These are phyloP conservation scores for Pyrrhia umbra DNA, from an alignment of 2,888 invertebrate genomes.

Conservation along the genomic window DNA sequence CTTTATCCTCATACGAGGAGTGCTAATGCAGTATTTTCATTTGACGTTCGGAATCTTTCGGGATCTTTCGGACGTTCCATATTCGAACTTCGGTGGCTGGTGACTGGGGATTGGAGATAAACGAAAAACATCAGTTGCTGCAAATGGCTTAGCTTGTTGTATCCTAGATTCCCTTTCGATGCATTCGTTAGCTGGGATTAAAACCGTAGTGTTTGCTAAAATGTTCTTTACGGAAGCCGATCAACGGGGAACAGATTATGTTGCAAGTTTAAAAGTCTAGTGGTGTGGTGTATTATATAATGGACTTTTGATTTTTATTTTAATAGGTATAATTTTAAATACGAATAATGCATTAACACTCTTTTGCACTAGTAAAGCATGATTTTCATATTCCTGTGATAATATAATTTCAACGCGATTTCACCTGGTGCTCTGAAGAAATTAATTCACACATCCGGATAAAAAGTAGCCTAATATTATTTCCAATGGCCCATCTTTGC, in stretches of 20 bases:
- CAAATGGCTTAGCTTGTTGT: slow-evolving; percentile 54
- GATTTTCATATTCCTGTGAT: too few species aligned
- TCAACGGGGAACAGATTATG: slow-evolving; percentile 20
- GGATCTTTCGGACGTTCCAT: slow-evolving; percentile 32
- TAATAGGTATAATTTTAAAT: not conserved
- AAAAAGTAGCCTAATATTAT: too few species aligned
- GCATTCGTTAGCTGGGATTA: slow-evolving; percentile 61
- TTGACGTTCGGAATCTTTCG: slow-evolving; percentile 37
- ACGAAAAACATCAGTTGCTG: slow-evolving; percentile 45
- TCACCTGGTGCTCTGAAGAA: too few species aligned
- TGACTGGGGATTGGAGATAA: slow-evolving; percentile 50
- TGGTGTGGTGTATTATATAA: not conserved
- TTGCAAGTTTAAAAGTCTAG: not conserved
- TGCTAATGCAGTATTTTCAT: slow-evolving; percentile 52
- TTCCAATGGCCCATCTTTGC: too few species aligned
- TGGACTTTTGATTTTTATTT: not conserved
- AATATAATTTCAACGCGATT: too few species aligned
- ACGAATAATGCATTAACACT: too few species aligned
- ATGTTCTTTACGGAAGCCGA: slow-evolving; percentile 28
- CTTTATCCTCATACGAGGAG: slow-evolving; percentile 37
- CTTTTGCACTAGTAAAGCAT: too few species aligned
- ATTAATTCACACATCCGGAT: too few species aligned
- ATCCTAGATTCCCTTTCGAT: slow-evolving; percentile 48
- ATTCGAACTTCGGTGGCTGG: slow-evolving; percentile 4
- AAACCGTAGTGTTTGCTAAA: slow-evolving; percentile 23